Evolutionary conservation across 2,797 vertebrate genomes (phyloP), one percentile per base, ranked within the genome.

Genomic region (Sebastes hubbsi): DNA sequence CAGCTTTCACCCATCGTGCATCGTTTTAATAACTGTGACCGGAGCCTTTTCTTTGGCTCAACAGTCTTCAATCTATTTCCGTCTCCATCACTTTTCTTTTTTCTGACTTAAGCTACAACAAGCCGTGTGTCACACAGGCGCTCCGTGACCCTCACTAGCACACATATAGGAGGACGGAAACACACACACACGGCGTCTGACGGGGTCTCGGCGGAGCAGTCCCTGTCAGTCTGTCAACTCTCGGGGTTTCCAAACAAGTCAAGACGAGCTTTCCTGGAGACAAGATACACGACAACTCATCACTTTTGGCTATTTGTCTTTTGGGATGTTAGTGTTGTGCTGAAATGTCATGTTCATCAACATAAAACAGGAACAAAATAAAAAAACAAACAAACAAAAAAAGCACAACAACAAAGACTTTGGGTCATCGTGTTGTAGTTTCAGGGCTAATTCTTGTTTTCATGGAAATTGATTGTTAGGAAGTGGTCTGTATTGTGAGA

Each of bases 221-320:
- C 60, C 56, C 87, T 91, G 91, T 92, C 91, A 93, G 77, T 87
- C 87, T 79, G 88, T 89, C 87, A 86, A 64, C 88, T 86, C 89
- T 80, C 25, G 29, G 83, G 89, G 83, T 87, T 89, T 86, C 84
- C 77, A 86, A 84, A 91, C 86, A 88, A 88, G 83, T 83, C 85
- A 84, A 87, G 82, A 90, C 77, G 72, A 92, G 87, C 81, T 86
- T 86, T 88, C 72, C 73, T 38, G 1, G 34, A 83, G 86, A 81
- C 77, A 81, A 70, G 73, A 85, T 88, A 91, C 93, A 91, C 86
- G 89, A 92, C 91, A 91, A 88, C 78, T 92, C 88, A 90, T 91
- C 91, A 90, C 89, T 91, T 89, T 85, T 86, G 66, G 67, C 85
- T 86, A 75, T 82, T 80, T 6, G 62, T 86, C 91, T 91, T 89